These are phyloP conservation scores for Trichogramma pretiosum DNA, from an alignment of 1,140 invertebrate species.

Conservation along the genomic window DNA sequence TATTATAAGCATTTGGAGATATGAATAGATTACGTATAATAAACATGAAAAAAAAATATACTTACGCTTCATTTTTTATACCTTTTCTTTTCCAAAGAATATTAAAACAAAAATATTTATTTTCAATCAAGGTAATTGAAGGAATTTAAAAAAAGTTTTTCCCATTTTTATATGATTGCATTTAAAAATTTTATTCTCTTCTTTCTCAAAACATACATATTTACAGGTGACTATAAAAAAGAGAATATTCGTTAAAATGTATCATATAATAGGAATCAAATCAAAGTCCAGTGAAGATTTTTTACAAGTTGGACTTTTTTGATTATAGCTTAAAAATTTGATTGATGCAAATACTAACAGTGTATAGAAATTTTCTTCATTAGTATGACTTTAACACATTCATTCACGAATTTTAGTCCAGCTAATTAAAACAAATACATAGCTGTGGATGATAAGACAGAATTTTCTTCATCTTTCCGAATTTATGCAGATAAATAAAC, in stretches of 20 bases:
- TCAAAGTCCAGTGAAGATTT: not conserved
- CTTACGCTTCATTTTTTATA: not conserved
- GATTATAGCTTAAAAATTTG: not conserved
- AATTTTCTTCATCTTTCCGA: too few relatives aligned
- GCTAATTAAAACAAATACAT: conserved; percentile 9
- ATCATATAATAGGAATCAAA: conserved; percentile 12
- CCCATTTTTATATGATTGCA: not conserved
- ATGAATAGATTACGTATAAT: conserved; percentile 42
- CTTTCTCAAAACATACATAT: not conserved
- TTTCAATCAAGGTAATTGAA: not conserved
- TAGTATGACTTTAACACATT: conserved; percentile 7
- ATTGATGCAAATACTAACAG: conserved; percentile 1
- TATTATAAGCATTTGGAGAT: conserved; percentile 42
- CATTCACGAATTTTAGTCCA: conserved; percentile 14
- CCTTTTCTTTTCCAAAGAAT: not conserved
- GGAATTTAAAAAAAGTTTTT: not conserved
- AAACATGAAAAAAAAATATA: conserved; percentile 15
- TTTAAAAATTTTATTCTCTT: not conserved
- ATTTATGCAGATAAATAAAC: not conserved
- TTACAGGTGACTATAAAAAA: not conserved
- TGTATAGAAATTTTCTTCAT: conserved; percentile 2
- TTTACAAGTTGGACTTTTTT: not conserved
- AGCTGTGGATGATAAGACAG: not conserved
- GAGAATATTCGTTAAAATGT: conserved; percentile 1
- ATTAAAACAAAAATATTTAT: not conserved